Base-by-base conservation (phyloP, 2,888 invertebrate genomes). In the Drosophila leonis region DNA sequence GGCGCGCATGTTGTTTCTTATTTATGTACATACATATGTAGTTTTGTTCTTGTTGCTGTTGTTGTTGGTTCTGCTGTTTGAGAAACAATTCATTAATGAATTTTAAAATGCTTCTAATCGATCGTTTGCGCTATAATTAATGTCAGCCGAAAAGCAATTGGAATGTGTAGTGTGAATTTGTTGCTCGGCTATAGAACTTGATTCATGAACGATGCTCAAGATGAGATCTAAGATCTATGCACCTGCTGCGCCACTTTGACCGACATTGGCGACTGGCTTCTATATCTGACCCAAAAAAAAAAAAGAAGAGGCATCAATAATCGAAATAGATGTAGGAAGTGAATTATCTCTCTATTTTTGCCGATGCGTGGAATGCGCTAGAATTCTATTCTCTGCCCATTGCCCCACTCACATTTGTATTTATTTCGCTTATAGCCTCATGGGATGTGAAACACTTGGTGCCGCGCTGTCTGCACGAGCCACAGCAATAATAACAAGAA, bases 21-120 rank as follows among this genome's bases (percentile, higher is more conserved):
- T 86, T 86, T 86, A 88, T 88, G 80, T 80, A 88, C 79, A 85
- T 80, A 88, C 79, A 85, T 80, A 66, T 65, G 46, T 66, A 65
- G 76, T 71, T 68, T 61, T 74, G 54, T 59, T 71, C 51, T 60
- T 54, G 61, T 62, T 66, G 63, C 52, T 74, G 39, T 57, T 68
- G 46, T 65, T 80, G 44, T 61, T 68, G 55, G 52, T 59, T 49
- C 56, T 62, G 64, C 70, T 90, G 84, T 88, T 88, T 88, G 75
- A 76, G 88, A 80, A 88, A 77, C 88, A 83, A 88, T 88, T 90
- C 86, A 88, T 90, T 90, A 88, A 90, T 88, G 88, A 88, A 82
- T 90, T 86, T 83, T 74, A 86, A 81, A 88, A 88, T 84, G 86
- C 82, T 79, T 79, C 83, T 90, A 90, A 88, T 86, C 86, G 88